These are phyloP conservation scores for Monomorium pharaonis DNA, from an alignment of 1,140 invertebrate species.

Conservation along the genomic window DNA sequence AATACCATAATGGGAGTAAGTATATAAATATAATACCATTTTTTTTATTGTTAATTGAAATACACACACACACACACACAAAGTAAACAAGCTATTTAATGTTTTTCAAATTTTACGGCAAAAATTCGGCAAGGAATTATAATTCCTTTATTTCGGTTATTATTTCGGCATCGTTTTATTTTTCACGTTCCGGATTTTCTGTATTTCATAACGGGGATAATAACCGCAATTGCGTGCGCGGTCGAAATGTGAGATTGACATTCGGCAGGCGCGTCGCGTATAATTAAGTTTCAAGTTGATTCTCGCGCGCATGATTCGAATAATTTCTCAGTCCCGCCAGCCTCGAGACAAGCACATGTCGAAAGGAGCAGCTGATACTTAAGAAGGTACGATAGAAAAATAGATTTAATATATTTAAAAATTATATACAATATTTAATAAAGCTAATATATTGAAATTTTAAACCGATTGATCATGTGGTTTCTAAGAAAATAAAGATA, in stretches of 20 bases:
- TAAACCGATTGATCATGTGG: too few species aligned
- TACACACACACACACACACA: not conserved
- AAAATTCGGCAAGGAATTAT: not conserved
- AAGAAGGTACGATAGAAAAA: too few species aligned
- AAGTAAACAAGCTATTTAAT: too few species aligned
- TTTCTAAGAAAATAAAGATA: too few species aligned
- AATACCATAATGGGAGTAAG: slow-evolving; percentile 95
- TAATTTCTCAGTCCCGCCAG: slow-evolving; percentile 75
- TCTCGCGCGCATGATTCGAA: slow-evolving; percentile 81
- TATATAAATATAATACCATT: slow-evolving; percentile 60
- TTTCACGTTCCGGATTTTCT: slow-evolving; percentile 62
- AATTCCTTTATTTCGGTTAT: not conserved
- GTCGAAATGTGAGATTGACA: slow-evolving; percentile 77
- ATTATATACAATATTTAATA: too few species aligned
- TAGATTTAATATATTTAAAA: too few species aligned
- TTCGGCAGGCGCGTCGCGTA: slow-evolving; percentile 77
- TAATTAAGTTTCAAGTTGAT: slow-evolving; percentile 84
- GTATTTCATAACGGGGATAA: slow-evolving; percentile 77
- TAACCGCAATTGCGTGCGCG: slow-evolving; percentile 61
- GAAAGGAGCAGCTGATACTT: not conserved
- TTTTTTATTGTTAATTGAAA: too few species aligned
- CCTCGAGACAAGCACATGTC: slow-evolving; percentile 50
- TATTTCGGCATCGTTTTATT: not conserved
- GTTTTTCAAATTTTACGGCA: slow-evolving; percentile 4
- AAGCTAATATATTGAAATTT: too few species aligned